phyloP scores from a whole-genome alignment of 2,888 invertebrate genomes.

The Phengaris arion region DNA sequence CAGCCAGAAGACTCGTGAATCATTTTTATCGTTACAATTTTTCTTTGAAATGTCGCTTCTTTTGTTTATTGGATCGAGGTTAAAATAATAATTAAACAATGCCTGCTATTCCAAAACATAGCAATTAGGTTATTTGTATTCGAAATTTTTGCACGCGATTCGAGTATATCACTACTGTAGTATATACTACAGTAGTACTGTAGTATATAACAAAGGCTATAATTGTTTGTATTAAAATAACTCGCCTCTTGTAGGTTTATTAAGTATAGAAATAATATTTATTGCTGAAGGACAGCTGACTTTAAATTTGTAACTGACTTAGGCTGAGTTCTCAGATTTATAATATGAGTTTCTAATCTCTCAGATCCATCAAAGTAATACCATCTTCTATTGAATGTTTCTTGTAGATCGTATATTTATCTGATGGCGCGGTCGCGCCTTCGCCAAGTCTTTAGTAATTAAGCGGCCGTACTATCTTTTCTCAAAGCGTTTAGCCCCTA shows the following conservation, averaged over 20 bases:
- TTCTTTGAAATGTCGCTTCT: constrained; percentile 29
- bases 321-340: neutral
- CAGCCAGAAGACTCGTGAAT: constrained; percentile 18
- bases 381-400: neutral
- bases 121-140: constrained; percentile 19
- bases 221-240: neutral
- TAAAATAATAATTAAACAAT: constrained; percentile 28
- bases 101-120: constrained; percentile 12
- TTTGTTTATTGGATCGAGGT: constrained; percentile 28
- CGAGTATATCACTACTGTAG: constrained; percentile 36
- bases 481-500: no score
- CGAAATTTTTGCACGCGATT: constrained; percentile 23
- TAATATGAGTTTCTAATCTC: neutral
- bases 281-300: neutral
- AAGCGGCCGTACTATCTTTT: no score
- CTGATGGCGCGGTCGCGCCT: no score
- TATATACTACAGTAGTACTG: constrained; percentile 27
- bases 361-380: neutral
- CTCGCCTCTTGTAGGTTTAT: neutral
- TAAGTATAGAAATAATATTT: neutral
- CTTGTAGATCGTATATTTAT: neutral
- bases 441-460: no score
- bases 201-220: constrained; percentile 24
- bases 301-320: neutral
- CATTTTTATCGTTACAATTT: constrained; percentile 11